Conservation (phyloP, 2,888 invertebrate genomes). For the Meliscaeva auricollis region DNA sequence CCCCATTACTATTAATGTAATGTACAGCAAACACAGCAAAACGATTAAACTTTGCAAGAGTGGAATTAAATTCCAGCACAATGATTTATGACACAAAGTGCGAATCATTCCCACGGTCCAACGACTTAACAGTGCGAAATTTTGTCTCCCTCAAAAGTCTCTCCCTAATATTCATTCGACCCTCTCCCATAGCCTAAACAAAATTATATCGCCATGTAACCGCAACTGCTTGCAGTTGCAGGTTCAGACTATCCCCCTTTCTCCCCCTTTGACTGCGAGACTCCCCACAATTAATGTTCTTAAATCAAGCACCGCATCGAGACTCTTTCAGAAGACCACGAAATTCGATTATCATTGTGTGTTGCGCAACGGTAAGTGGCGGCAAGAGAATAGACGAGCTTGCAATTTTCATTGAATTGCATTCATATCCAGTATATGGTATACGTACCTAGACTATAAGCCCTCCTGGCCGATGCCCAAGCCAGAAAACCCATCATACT, state of each 20-base stretch:
- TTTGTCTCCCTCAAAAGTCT: neutral
- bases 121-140: constrained; percentile 31
- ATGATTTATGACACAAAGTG: constrained; percentile 52
- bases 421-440: constrained; percentile 5
- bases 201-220: constrained; percentile 30
- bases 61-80: constrained; percentile 41
- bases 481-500: neutral
- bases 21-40: constrained; percentile 1
- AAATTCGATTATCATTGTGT: constrained; percentile 65
- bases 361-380: constrained; percentile 16
- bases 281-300: constrained; percentile 57
- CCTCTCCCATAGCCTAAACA: neutral
- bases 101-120: constrained; percentile 43
- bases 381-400: constrained; percentile 18
- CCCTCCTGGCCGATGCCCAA: neutral
- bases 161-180: neutral
- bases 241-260: neutral
- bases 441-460: too few species aligned
- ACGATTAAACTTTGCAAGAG: constrained; percentile 32
- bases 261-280: neutral
- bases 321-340: constrained; percentile 58
- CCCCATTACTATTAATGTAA: too few species aligned
- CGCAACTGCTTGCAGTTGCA: constrained; percentile 30
- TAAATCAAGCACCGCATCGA: constrained; percentile 59
- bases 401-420: constrained; percentile 63